Percentiles rank a stretch among this genome's conserved stretches.
Conservation (phyloP, 2,888 invertebrate species). For the Axea sp. region DNA sequence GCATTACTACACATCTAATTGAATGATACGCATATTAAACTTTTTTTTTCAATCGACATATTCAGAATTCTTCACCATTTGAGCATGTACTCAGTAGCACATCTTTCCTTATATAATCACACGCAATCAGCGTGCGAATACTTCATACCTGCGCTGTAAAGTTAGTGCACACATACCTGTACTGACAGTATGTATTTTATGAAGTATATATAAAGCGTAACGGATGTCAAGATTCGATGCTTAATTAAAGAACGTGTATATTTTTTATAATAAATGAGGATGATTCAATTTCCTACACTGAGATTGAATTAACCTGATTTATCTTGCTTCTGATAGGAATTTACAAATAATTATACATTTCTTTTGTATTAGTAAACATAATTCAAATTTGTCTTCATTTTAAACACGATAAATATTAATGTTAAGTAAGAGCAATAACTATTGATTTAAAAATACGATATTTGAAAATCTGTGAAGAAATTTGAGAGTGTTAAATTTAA, state of each 20-base stretch:
- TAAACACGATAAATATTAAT: too few species aligned
- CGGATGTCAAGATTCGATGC: slow-evolving; percentile 41
- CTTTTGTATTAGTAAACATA: too few species aligned
- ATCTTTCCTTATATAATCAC: slow-evolving; percentile 45
- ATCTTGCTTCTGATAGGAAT: too few species aligned
- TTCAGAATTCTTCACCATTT: slow-evolving; percentile 41
- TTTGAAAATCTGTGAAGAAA: too few species aligned
- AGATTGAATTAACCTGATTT: background rate
- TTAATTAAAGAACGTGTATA: slow-evolving; percentile 23
- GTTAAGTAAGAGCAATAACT: too few species aligned
- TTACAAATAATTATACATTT: too few species aligned
- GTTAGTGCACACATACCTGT: slow-evolving; percentile 1
- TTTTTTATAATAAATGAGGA: slow-evolving; percentile 7
- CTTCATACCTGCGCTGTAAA: slow-evolving; percentile 23
- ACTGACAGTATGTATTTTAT: slow-evolving; percentile 1
- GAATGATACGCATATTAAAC: slow-evolving; percentile 35
- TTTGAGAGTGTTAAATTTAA: too few species aligned
- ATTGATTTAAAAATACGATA: too few species aligned
- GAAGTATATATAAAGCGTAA: slow-evolving; percentile 36
- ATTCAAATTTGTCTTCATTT: too few species aligned
- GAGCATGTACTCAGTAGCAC: slow-evolving; percentile 1
- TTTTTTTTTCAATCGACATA: slow-evolving; percentile 41
- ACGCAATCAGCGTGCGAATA: slow-evolving; percentile 33
- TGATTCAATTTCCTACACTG: slow-evolving; percentile 11
- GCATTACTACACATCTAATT: slow-evolving; percentile 38